Evolutionary conservation across 2,113 vertebrate species (phyloP).

Genomic region (Machaerirhynchus nigripectus): DNA sequence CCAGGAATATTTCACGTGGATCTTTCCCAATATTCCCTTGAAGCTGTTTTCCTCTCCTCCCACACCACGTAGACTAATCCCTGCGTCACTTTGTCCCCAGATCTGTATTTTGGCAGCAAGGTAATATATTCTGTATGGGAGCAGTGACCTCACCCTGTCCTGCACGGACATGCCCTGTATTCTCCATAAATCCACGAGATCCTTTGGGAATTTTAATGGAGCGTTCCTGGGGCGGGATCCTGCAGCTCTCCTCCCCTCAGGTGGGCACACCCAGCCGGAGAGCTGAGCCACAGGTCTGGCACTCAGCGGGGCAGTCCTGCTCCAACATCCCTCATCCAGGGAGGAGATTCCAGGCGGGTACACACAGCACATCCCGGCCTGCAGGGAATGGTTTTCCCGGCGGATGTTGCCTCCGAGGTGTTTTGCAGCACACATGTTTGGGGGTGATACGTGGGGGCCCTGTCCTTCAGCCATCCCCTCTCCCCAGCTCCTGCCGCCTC

Average conservation of each 20-base stretch:
- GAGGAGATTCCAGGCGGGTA: neutral
- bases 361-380: fast-evolving
- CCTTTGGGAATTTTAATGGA: neutral
- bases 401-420: fast-evolving
- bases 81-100: neutral
- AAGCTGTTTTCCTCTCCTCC: neutral
- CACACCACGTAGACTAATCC: fast-evolving
- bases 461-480: neutral
- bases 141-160: neutral
- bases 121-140: fast-evolving
- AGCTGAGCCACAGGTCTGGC: fast-evolving
- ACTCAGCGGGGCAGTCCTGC: fast-evolving
- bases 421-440: neutral
- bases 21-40: neutral
- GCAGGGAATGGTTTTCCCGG: neutral
- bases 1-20: neutral
- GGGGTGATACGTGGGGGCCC: neutral
- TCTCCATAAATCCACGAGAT: neutral
- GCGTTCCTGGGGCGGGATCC: neutral
- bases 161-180: too few relatives aligned
- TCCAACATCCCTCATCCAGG: fast-evolving
- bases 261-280: neutral
- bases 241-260: neutral
- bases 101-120: neutral
- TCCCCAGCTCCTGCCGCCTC: neutral